These are phyloP conservation scores for Rhagologus leucostigma DNA, from an alignment of 2,113 vertebrate species.

Conservation along the genomic window DNA sequence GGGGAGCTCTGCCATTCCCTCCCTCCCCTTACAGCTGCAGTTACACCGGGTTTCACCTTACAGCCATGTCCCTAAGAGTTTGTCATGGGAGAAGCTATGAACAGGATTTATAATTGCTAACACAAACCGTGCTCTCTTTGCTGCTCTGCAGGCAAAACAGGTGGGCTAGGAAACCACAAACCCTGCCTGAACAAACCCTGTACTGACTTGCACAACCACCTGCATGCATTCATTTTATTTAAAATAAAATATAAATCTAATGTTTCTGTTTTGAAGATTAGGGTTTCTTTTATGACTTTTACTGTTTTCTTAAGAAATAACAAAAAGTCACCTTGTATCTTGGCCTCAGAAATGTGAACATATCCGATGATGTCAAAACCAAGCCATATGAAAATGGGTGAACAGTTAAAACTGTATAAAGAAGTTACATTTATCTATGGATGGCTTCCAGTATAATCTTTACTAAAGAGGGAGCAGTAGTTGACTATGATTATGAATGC, in stretches of 20 bases:
- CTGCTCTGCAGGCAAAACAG: not conserved
- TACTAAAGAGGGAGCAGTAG: not conserved
- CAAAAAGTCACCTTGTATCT: not conserved
- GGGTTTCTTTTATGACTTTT: not conserved
- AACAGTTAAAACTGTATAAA: not conserved
- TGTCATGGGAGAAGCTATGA: fast-evolving
- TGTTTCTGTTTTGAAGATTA: not conserved
- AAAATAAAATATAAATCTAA: not conserved
- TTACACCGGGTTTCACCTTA: not conserved
- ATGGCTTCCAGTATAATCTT: not conserved
- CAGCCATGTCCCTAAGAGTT: not conserved
- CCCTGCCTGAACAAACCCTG: not conserved
- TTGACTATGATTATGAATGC: not conserved
- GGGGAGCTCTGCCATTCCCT: not conserved
- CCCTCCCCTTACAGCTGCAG: not conserved
- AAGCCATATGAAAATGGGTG: fast-evolving
- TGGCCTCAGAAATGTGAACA: not conserved
- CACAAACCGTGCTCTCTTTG: fast-evolving
- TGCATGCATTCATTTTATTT: not conserved
- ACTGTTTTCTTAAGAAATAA: not conserved
- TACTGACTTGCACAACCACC: not conserved
- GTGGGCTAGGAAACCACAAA: not conserved
- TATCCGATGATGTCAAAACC: not conserved
- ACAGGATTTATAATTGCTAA: not conserved
- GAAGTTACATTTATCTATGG: not conserved